Evolutionary conservation across 30 jellyfish, hydroid and myxozoan genomes (phyloP).

Genomic region (Chironex yamaguchii): DNA sequence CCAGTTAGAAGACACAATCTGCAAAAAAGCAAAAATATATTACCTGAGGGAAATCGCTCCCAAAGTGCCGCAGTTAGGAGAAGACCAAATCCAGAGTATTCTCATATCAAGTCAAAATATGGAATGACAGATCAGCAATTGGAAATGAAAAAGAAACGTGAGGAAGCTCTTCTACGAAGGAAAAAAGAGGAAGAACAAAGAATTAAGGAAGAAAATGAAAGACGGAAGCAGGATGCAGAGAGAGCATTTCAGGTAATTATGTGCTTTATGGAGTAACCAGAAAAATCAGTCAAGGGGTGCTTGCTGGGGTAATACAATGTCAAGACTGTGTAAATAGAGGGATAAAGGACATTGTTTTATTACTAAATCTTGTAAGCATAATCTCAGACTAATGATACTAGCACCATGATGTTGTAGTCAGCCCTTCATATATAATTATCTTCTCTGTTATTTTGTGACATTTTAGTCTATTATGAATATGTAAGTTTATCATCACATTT

Average conservation of each 20-base stretch:
- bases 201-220: conserved; percentile 65
- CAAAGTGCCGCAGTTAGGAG: conserved; percentile 50
- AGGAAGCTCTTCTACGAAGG: conserved; percentile 75
- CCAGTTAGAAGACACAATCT: conserved; percentile 15
- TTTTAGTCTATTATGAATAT: too few relatives aligned
- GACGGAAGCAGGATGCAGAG: conserved; percentile 84
- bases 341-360: too few relatives aligned
- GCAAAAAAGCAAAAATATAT: background rate
- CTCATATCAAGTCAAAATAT: conserved; percentile 81
- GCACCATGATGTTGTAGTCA: too few relatives aligned
- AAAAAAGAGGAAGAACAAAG: conserved; percentile 88
- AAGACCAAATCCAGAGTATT: conserved; percentile 70
- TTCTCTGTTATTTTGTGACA: too few relatives aligned
- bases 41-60: background rate
- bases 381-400: too few relatives aligned
- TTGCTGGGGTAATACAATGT: too few relatives aligned
- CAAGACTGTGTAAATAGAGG: too few relatives aligned
- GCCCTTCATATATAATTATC: too few relatives aligned
- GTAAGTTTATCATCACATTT: too few relatives aligned
- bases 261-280: background rate
- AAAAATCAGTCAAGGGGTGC: too few relatives aligned
- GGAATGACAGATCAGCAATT: conserved; percentile 93
- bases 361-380: too few relatives aligned
- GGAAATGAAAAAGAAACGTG: conserved; percentile 90
- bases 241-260: conserved; percentile 86